These are phyloP conservation scores for Latrodectus hesperus DNA, from an alignment of 2,888 invertebrate genomes.

Conservation along the genomic window DNA sequence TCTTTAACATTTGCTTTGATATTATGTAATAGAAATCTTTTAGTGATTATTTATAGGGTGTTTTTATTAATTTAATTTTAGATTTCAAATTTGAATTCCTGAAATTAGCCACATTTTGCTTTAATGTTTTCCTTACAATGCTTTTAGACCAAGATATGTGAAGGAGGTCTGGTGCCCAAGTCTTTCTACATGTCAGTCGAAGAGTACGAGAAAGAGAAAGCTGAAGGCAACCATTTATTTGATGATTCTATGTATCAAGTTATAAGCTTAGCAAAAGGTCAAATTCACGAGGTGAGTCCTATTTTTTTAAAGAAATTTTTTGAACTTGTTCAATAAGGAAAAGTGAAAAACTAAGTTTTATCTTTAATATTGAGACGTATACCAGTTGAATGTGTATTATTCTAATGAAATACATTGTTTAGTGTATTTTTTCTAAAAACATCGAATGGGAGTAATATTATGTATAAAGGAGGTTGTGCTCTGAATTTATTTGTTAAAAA, in stretches of 20 bases:
- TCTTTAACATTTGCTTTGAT: too few relatives aligned
- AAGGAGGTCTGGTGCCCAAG: constrained; percentile 93
- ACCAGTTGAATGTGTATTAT: not conserved
- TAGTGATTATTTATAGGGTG: too few relatives aligned
- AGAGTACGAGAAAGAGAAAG: constrained; percentile 73
- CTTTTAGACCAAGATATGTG: constrained; percentile 85
- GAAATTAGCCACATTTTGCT: too few relatives aligned
- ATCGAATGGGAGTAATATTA: too few relatives aligned
- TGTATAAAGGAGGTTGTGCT: too few relatives aligned
- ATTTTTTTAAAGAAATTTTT: too few relatives aligned
- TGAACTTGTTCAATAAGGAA: not conserved
- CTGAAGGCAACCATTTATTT: constrained; percentile 75
- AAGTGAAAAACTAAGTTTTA: not conserved
- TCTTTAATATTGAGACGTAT: not conserved
- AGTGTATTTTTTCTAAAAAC: too few relatives aligned
- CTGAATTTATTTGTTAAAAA: too few relatives aligned
- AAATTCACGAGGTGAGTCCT: constrained; percentile 73
- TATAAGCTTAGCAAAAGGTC: constrained; percentile 81
- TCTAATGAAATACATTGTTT: too few relatives aligned
- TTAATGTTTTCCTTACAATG: not conserved
- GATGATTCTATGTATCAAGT: constrained; percentile 85
- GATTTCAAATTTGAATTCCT: too few relatives aligned
- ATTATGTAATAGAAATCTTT: too few relatives aligned
- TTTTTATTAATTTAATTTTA: too few relatives aligned
- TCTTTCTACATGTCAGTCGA: constrained; percentile 84